Base-by-base conservation (phyloP, 1,140 invertebrate genomes). In the Zaprionus vittiger region DNA sequence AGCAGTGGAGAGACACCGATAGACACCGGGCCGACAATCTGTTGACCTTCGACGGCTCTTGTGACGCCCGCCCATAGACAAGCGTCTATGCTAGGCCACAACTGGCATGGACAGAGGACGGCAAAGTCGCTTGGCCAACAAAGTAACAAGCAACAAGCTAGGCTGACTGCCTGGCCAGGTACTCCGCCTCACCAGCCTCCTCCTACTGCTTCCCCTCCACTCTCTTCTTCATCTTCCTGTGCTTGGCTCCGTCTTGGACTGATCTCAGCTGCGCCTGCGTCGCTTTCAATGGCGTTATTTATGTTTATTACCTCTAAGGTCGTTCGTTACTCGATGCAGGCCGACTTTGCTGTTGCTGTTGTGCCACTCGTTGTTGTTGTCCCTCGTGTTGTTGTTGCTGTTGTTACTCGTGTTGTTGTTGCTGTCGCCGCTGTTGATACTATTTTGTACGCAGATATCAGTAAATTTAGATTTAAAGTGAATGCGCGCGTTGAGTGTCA, bases 391-490 rank as follows among this genome's bases (percentile, higher is more conserved):
- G 47, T 38, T 80, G 68, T 66, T 82, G 81, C 76, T 77, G 72
- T 59, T 59, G 76, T 38, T 22, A 49, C 55, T 66, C 15, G 38
- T 38, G 44, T 28, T 70, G 70, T 83, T 79, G 83, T 72, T 73
- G 83, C 81, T 91, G 87, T 91, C 87, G 83, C 83, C 79, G 80
- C 73, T 86, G 87, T 91, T 87, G 87, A 87, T 91, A 91, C 83
- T 89, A 84, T 91, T 91, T 91, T 91, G 87, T 91, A 91, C 81
- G 83, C 89, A 84, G 89, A 91, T 91, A 91, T 91, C 89, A 91
- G 89, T 91, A 91, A 91, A 91, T 91, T 91, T 91, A 84, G 89
- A 91, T 91, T 91, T 91, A 91, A 91, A 91, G 89, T 91, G 89
- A 91, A 91, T 91, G 89, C 89, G 89, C 89, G 89, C 89, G 89